These are phyloP conservation scores for Ophion obscuratus DNA, from an alignment of 2,888 invertebrate species.

Conservation along the genomic window DNA sequence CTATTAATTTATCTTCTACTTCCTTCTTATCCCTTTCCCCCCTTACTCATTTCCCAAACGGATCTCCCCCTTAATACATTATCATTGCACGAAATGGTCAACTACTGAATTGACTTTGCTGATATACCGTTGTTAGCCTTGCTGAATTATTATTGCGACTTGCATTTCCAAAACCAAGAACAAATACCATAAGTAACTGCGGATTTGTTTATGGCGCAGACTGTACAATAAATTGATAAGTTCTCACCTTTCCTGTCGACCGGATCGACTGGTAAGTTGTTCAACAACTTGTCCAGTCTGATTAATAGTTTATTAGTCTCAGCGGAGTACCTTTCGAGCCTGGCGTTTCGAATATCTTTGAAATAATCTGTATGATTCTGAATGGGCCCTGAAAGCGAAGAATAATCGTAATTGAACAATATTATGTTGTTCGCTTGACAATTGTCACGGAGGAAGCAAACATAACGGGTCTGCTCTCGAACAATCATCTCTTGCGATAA, in stretches of 20 bases:
- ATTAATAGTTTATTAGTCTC: constrained; percentile 98
- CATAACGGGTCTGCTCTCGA: background rate
- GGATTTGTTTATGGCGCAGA: too few species aligned
- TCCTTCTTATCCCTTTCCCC: too few species aligned
- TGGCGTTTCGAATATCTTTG: constrained; percentile 88
- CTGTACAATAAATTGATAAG: constrained; percentile 6
- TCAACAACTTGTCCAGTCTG: constrained; percentile 94
- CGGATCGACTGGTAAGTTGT: constrained; percentile 91
- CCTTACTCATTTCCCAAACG: too few species aligned
- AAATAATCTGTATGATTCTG: constrained; percentile 91
- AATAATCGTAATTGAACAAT: background rate
- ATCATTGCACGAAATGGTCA: too few species aligned
- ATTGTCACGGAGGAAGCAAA: too few species aligned
- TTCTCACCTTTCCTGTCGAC: constrained; percentile 88
- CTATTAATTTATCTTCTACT: too few species aligned
- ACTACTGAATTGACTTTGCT: background rate
- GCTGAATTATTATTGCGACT: background rate
- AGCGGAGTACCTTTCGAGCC: constrained; percentile 94
- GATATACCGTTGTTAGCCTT: background rate
- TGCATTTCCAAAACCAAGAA: background rate
- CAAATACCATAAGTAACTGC: background rate
- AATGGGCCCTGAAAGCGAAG: constrained; percentile 84
- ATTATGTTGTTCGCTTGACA: too few species aligned
- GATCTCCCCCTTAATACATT: too few species aligned
- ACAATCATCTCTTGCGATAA: background rate